These are phyloP conservation scores for Perccottus glenii DNA, from an alignment of 2,113 vertebrate genomes.

Conservation along the genomic window DNA sequence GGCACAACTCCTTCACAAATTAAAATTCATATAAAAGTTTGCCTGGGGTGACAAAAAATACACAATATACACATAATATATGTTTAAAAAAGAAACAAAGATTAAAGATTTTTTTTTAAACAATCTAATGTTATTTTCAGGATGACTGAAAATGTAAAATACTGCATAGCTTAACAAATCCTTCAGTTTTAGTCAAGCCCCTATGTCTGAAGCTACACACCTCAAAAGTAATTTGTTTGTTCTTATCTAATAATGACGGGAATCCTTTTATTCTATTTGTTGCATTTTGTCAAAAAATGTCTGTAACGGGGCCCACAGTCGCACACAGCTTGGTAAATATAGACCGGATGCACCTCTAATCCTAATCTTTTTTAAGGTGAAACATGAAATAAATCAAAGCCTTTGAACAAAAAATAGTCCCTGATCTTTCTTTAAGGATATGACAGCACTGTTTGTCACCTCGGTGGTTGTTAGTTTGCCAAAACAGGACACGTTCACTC, in stretches of 20 bases:
- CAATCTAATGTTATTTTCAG: too few species aligned
- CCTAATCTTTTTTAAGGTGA: conserved; percentile 8
- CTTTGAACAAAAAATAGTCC: conserved; percentile 29
- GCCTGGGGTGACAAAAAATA: too few species aligned
- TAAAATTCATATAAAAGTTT: too few species aligned
- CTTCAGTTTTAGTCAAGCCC: background rate
- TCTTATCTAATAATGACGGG: background rate
- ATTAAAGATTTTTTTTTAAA: too few species aligned
- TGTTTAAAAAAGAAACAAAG: too few species aligned
- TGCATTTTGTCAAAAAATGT: background rate
- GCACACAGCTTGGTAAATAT: background rate
- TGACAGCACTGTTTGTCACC: conserved; percentile 7
- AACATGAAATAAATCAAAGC: conserved; percentile 14
- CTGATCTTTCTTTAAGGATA: conserved; percentile 58
- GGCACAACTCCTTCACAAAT: too few species aligned
- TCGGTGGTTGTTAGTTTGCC: background rate
- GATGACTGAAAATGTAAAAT: background rate
- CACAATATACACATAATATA: too few species aligned
- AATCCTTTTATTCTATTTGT: conserved; percentile 8
- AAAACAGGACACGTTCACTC: conserved; percentile 14
- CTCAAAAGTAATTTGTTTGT: too few species aligned
- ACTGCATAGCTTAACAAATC: background rate
- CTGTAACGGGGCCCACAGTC: conserved; percentile 1
- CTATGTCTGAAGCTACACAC: background rate
- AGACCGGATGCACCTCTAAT: conserved; percentile 1